These are phyloP conservation scores for Tribolium freemani DNA, from an alignment of 2,888 invertebrate genomes.

Conservation along the genomic window DNA sequence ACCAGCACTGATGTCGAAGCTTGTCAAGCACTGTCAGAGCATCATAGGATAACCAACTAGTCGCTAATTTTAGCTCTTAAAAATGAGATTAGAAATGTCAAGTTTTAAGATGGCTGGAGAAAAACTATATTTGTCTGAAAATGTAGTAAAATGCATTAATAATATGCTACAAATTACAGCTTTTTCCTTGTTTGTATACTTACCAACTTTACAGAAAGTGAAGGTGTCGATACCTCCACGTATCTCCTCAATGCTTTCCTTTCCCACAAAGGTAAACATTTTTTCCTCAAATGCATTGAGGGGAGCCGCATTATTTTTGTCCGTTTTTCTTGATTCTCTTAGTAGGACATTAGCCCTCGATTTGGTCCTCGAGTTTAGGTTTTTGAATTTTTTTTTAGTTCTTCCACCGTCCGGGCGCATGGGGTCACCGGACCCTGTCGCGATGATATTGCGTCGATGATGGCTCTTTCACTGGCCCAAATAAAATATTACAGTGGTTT, in stretches of 20 bases:
- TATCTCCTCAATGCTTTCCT: constrained; percentile 1
- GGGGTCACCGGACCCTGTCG: background rate
- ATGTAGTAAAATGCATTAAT: too few species aligned
- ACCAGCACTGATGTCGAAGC: too few species aligned
- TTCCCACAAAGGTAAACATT: background rate
- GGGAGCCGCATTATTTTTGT: background rate
- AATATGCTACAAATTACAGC: too few species aligned
- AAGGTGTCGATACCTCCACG: background rate
- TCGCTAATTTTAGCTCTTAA: too few species aligned
- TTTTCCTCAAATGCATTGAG: constrained; percentile 2
- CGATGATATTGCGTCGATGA: background rate
- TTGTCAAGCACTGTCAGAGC: too few species aligned
- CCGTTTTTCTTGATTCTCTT: constrained; percentile 1
- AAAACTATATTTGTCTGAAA: too few species aligned
- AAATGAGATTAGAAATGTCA: too few species aligned
- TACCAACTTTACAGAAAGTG: too few species aligned
- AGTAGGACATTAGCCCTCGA: background rate
- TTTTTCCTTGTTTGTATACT: too few species aligned
- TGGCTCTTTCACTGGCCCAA: background rate
- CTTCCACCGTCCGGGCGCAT: background rate
- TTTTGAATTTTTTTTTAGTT: constrained; percentile 6
- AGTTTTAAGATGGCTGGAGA: too few species aligned
- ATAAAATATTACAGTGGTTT: background rate
- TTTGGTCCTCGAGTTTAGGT: background rate
- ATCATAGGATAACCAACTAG: too few species aligned